Conservation (phyloP, 2,888 invertebrate species). For the Xanthostigma xanthostigma region DNA sequence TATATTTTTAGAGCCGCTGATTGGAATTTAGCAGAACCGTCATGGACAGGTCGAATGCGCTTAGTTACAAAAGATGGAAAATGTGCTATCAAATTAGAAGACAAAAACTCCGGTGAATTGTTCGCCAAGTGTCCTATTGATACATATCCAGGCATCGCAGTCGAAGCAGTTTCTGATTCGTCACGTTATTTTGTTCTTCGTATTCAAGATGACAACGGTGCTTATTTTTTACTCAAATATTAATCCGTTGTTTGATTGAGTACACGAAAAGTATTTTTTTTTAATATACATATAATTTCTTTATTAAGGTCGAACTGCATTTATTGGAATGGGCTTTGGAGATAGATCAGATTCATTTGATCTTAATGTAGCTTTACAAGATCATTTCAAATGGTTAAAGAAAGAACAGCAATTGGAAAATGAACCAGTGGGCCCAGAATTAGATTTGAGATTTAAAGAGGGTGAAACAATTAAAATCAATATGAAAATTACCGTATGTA, state of each 20-base stretch:
- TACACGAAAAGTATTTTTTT: neutral
- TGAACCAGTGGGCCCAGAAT: conserved; percentile 64
- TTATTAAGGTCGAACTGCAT: conserved; percentile 62
- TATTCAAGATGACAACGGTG: conserved; percentile 88
- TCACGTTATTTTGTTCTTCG: conserved; percentile 93
- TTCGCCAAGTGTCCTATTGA: conserved; percentile 97
- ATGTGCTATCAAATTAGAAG: conserved; percentile 85
- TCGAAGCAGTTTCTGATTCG: conserved; percentile 94
- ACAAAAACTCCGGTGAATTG: conserved; percentile 80
- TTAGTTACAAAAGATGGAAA: conserved; percentile 79
- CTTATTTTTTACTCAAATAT: conserved; percentile 6
- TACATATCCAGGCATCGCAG: conserved; percentile 83
- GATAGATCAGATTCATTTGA: conserved; percentile 98
- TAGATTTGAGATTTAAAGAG: conserved; percentile 96
- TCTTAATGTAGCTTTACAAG: conserved; percentile 94
- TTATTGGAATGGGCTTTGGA: conserved; percentile 93
- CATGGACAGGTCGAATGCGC: conserved; percentile 95
- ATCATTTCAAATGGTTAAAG: conserved; percentile 91
- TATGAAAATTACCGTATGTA: conserved; percentile 81
- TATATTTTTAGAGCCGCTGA: conserved; percentile 79
- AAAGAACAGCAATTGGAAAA: conserved; percentile 67
- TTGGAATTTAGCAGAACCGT: conserved; percentile 96
- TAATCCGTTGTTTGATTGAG: neutral
- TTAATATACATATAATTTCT: conserved; percentile 2
- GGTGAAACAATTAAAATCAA: conserved; percentile 99